Conservation (phyloP, 1,140 invertebrate species). For the Hylyphantes graminicola region DNA sequence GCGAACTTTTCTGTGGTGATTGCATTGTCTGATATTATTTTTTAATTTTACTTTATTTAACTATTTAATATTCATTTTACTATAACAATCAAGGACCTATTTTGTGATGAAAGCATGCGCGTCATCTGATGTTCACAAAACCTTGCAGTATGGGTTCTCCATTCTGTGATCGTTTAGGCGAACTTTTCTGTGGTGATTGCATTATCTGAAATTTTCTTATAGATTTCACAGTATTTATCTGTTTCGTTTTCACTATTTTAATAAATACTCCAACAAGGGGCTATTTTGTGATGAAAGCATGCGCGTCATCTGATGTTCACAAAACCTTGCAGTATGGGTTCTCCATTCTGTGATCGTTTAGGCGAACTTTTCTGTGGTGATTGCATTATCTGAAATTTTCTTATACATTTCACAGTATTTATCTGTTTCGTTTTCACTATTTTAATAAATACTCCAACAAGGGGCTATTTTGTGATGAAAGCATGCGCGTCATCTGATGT, state of each 20-base stretch:
- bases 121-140: background rate
- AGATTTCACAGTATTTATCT: no score
- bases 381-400: background rate
- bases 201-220: background rate
- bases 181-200: background rate
- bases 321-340: background rate
- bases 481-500: background rate
- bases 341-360: background rate
- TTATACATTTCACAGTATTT: no score
- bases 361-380: no score
- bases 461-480: background rate
- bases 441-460: no score
- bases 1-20: no score
- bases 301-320: constrained; percentile 9
- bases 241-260: no score
- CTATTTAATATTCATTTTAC: no score
- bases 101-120: constrained; percentile 12
- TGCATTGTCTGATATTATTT: no score
- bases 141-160: background rate
- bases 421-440: no score
- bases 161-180: background rate
- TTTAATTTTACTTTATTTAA: no score
- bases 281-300: background rate
- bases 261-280: no score
- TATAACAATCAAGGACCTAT: background rate